These are phyloP conservation scores for Symphodus melops DNA, from an alignment of 2,113 vertebrate species.

Conservation along the genomic window DNA sequence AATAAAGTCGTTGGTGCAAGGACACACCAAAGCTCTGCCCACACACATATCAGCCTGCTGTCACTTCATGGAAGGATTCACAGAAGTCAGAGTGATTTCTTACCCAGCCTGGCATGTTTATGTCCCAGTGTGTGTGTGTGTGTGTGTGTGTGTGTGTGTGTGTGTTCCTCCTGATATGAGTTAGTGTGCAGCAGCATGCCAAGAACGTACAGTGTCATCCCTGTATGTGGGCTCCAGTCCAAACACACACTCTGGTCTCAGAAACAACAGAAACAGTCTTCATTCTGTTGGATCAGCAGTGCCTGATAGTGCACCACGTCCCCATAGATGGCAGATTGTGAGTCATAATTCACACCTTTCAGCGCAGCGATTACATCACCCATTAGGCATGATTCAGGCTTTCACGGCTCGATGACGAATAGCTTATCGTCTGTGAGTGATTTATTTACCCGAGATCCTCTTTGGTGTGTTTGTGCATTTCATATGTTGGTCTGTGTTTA, in stretches of 20 bases:
- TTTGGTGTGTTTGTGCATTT: slow-evolving; percentile 12
- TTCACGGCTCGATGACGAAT: slow-evolving; percentile 45
- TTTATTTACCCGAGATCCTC: slow-evolving; percentile 27
- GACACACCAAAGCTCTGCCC: slow-evolving; percentile 32
- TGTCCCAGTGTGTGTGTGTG: slow-evolving; percentile 16
- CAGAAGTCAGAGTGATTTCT: slow-evolving; percentile 49
- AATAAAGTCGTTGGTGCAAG: slow-evolving; percentile 14
- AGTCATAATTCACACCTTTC: slow-evolving; percentile 59
- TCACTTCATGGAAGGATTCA: slow-evolving; percentile 43
- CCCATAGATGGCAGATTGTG: slow-evolving; percentile 16
- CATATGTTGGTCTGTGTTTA: slow-evolving; percentile 35
- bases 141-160: slow-evolving; percentile 36
- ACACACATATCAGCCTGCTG: slow-evolving; percentile 36
- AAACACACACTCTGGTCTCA: slow-evolving; percentile 36
- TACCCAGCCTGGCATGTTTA: slow-evolving; percentile 60
- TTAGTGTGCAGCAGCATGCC: slow-evolving; percentile 40
- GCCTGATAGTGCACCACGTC: slow-evolving; percentile 25
- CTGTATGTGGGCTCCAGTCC: slow-evolving; percentile 53
- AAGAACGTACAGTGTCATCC: slow-evolving; percentile 54
- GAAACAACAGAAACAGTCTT: slow-evolving; percentile 36
- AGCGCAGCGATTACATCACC: slow-evolving; percentile 59
- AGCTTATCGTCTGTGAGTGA: slow-evolving; percentile 52
- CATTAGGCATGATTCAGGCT: slow-evolving; percentile 60
- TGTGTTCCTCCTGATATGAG: slow-evolving; percentile 45
- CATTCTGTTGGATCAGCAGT: slow-evolving; percentile 63